These are phyloP conservation scores for Myopa tessellatipennis DNA, from an alignment of 2,888 invertebrate genomes.

Conservation along the genomic window DNA sequence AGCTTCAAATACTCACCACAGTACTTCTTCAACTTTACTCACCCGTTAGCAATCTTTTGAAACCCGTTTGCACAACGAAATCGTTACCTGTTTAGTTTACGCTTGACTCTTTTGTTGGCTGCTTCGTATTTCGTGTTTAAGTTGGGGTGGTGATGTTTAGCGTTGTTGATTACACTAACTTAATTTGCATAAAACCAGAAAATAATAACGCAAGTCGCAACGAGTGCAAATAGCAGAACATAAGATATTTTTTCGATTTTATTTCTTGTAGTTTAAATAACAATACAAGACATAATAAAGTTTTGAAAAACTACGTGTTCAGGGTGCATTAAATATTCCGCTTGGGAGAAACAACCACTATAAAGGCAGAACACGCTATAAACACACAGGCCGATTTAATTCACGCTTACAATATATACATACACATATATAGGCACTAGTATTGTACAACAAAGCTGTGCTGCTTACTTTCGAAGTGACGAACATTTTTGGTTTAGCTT, in stretches of 20 bases:
- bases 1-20: background rate
- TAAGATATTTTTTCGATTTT: background rate
- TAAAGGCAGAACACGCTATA: background rate
- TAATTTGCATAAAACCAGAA: constrained; percentile 25
- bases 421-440: no score
- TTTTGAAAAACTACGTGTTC: background rate
- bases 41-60: no score
- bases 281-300: background rate
- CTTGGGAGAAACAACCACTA: constrained; percentile 9
- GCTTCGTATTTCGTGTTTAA: constrained; percentile 9
- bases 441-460: constrained; percentile 6
- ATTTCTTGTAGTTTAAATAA: background rate
- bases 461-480: constrained; percentile 20
- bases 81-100: constrained; percentile 22
- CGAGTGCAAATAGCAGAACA: constrained; percentile 13
- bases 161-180: constrained; percentile 6
- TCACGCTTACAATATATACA: no score
- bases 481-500: constrained; percentile 23
- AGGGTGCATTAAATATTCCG: constrained; percentile 11
- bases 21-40: constrained; percentile 3
- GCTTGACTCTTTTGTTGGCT: constrained; percentile 29
- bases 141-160: constrained; percentile 4
- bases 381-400: no score
- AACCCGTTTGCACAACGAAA: background rate
- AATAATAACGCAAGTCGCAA: background rate